Evolutionary conservation across 2,113 vertebrate species (phyloP).

Genomic region (Callorhinus ursinus): DNA sequence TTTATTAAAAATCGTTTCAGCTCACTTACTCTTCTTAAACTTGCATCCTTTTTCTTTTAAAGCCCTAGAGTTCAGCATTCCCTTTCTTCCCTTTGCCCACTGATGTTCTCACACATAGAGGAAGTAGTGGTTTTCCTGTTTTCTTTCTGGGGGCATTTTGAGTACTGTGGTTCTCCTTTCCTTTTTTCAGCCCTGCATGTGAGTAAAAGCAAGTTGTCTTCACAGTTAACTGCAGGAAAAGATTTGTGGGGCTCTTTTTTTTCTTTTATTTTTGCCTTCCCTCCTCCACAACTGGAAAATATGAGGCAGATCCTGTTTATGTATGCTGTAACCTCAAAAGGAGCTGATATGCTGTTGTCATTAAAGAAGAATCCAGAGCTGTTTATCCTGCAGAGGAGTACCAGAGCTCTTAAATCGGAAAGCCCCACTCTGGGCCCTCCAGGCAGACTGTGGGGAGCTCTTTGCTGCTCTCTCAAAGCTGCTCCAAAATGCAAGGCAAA

Average conservation of each 20-base stretch:
- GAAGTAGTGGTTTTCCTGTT: constrained; percentile 61
- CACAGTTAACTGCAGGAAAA: constrained; percentile 51
- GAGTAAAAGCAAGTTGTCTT: constrained; percentile 47
- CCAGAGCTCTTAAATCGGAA: constrained; percentile 43
- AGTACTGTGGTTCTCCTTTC: constrained; percentile 23
- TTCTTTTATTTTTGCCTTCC: constrained; percentile 31
- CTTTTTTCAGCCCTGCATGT: constrained; percentile 39
- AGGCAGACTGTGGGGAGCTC: background rate
- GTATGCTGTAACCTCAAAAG: constrained; percentile 58
- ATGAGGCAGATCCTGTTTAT: constrained; percentile 75
- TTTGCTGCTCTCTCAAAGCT: background rate
- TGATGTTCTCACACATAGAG: constrained; percentile 17
- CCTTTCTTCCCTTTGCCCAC: background rate
- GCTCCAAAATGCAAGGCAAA: background rate
- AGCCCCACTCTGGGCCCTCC: background rate
- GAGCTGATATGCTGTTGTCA: constrained; percentile 69
- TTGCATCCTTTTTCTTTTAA: constrained; percentile 49
- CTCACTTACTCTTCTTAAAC: background rate
- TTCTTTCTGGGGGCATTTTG: constrained; percentile 52
- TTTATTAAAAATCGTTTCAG: constrained; percentile 38
- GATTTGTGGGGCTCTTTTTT: constrained; percentile 12
- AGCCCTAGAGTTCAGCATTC: constrained; percentile 23
- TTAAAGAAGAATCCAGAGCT: constrained; percentile 65
- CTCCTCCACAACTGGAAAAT: constrained; percentile 72
- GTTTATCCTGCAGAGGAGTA: constrained; percentile 57